Percentiles rank a stretch among this genome's conserved stretches.
Evolutionary conservation across 2,113 vertebrate genomes (phyloP).

Genomic region (Greenwoodochromis staneri): DNA sequence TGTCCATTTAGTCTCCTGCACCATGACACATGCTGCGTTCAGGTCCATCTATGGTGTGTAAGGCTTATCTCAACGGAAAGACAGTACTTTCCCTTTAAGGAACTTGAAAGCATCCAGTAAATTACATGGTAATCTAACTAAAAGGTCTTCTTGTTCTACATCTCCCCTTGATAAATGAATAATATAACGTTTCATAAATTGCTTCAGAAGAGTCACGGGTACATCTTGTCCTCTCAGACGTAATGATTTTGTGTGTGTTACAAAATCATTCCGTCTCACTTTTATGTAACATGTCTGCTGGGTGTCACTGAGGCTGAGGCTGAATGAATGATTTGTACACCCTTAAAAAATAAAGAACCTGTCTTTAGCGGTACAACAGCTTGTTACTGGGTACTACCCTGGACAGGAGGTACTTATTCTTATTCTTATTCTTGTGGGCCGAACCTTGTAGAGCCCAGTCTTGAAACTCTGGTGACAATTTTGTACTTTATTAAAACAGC

Average conservation of each 20-base stretch:
- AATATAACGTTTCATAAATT: background rate
- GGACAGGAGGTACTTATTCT: background rate
- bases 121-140: background rate
- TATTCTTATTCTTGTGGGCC: background rate
- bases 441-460: background rate
- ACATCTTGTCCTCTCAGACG: background rate
- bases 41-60: background rate
- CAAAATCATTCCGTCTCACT: background rate
- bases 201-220: background rate
- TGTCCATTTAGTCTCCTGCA: background rate
- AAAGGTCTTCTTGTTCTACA: background rate
- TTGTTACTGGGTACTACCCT: background rate
- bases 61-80: background rate
- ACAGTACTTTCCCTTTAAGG: background rate
- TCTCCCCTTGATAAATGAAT: background rate
- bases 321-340: background rate
- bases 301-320: background rate
- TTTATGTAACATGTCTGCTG: background rate
- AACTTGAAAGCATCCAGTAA: background rate
- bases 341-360: background rate
- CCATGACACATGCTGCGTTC: background rate
- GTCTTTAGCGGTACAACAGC: background rate
- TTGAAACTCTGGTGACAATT: background rate
- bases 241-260: background rate
- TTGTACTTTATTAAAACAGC: background rate